Evolutionary conservation across 2,113 vertebrate species (phyloP).

Genomic region (Axis porcinus): DNA sequence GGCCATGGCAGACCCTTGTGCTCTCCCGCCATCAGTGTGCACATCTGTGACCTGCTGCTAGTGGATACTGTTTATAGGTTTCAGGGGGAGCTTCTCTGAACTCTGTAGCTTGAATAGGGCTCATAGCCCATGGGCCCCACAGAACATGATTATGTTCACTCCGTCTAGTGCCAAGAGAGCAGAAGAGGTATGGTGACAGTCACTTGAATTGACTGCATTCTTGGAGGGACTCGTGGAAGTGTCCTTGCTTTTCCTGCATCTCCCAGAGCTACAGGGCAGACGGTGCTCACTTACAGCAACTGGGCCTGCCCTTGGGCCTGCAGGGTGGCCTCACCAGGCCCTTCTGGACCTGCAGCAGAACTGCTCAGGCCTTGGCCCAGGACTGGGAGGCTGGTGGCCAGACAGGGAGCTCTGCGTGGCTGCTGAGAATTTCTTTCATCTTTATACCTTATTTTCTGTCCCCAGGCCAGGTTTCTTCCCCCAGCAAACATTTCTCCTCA

Average conservation of each 20-base stretch:
- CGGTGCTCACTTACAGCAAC: background rate
- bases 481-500: background rate
- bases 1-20: background rate
- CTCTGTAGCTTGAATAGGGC: background rate
- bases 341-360: background rate
- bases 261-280: background rate
- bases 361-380: background rate
- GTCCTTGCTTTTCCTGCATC: background rate
- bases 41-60: background rate
- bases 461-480: background rate
- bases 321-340: background rate
- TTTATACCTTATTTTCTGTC: background rate
- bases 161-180: background rate
- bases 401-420: background rate
- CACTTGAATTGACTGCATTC: background rate
- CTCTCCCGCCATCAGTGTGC: rapidly evolving
- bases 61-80: background rate
- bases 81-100: background rate
- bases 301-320: background rate
- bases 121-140: background rate
- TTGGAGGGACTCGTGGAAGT: background rate
- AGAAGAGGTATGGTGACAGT: background rate
- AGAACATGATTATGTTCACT: background rate
- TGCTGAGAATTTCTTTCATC: background rate
- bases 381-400: background rate